phyloP scores from a whole-genome alignment of 2,113 vertebrate genomes.

The Rhizomys pruinosus region DNA sequence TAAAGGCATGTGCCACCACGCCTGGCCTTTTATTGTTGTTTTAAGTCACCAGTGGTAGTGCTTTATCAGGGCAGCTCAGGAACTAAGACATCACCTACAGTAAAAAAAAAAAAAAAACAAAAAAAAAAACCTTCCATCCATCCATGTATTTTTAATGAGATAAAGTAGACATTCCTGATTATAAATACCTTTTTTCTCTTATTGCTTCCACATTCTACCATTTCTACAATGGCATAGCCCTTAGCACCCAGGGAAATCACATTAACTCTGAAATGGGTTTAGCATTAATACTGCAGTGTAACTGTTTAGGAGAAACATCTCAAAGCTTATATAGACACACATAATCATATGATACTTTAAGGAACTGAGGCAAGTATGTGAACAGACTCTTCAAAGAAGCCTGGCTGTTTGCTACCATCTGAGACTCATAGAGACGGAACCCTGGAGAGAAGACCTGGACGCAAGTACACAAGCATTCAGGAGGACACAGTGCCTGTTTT shows the following conservation, averaged over 20 bases:
- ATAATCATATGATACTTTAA: not conserved
- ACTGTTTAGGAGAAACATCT: not conserved
- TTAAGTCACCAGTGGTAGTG: not conserved
- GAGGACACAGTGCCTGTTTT: rapidly evolving
- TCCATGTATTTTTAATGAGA: not conserved
- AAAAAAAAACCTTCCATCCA: not conserved
- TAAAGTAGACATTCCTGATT: not conserved
- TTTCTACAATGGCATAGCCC: not conserved
- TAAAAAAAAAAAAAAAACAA: not conserved
- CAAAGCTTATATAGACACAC: not conserved
- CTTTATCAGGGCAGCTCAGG: not conserved
- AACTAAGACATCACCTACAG: rapidly evolving
- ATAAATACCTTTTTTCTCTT: not conserved
- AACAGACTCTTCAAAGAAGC: not conserved
- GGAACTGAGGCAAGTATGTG: not conserved
- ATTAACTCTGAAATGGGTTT: not conserved
- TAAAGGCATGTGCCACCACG: no score
- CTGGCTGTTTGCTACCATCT: not conserved
- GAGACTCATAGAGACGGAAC: no score
- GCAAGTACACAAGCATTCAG: rapidly evolving
- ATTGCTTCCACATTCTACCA: not conserved
- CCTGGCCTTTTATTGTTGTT: no score
- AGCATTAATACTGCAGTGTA: not conserved
- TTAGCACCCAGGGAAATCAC: not conserved
- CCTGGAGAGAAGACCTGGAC: no score